phyloP scores from a whole-genome alignment of 1,140 invertebrate species.

The Sminthurides bifidus region DNA sequence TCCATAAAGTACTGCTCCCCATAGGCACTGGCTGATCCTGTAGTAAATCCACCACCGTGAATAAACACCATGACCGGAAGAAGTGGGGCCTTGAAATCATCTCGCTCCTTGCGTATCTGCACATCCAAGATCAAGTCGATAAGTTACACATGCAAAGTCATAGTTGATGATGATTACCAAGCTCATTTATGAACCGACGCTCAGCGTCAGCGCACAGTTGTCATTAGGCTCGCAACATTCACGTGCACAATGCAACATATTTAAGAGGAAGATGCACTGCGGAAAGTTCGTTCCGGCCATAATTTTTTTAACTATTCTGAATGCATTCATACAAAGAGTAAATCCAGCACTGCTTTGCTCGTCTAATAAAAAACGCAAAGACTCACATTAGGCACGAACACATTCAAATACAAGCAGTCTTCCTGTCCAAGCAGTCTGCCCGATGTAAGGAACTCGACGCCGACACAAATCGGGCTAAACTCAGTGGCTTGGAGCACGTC shows the following conservation, averaged over 20 bases:
- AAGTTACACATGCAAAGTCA: not conserved
- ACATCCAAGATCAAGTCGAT: not conserved
- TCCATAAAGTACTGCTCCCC: constrained; percentile 4
- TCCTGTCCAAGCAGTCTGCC: constrained; percentile 1
- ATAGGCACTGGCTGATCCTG: not conserved
- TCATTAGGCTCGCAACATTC: not conserved
- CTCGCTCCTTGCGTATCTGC: not conserved
- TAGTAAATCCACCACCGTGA: constrained; percentile 8
- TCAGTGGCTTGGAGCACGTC: not conserved
- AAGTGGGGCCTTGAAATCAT: not conserved
- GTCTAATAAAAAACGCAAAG: not conserved
- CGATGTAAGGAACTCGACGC: not conserved
- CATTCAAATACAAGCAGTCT: constrained; percentile 12
- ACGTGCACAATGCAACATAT: not conserved
- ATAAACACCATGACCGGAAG: constrained; percentile 3
- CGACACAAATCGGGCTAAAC: not conserved
- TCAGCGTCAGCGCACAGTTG: not conserved
- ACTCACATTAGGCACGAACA: not conserved
- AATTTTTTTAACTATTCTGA: not conserved
- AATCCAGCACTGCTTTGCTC: not conserved
- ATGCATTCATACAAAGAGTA: not conserved
- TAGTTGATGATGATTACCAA: no score
- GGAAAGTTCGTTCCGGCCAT: not conserved
- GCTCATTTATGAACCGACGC: not conserved
- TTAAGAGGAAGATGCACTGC: not conserved